Base-by-base conservation (phyloP, 2,113 vertebrate genomes). In the Muntiacus reevesi region DNA sequence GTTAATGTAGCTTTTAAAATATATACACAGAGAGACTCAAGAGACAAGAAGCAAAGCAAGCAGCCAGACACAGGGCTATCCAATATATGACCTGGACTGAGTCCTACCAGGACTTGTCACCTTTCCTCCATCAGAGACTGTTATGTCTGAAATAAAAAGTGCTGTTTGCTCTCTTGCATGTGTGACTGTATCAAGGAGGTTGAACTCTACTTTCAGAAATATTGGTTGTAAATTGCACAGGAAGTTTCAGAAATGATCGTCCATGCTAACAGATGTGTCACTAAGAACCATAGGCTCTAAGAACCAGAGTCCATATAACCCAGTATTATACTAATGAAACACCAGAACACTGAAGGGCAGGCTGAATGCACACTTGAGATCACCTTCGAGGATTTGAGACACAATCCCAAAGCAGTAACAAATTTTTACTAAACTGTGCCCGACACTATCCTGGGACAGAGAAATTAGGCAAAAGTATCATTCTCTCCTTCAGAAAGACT, bases 141-240 rank as follows among this genome's bases (percentile, higher is more conserved):
- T 40, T 87, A 76, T 21, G 6, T n/a, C 59, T 92, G 54, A 95
- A 60, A 74, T 30, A 36, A 59, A 89, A 74, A 78, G 85, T 55
- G 28, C 17, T 57, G 9, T 50, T 93, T 50, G 45, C 30, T 76
- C 11, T 94, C 27, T 55, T 62, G 12, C 43, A 57, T 36, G 25
- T 94, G 74, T 79, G 57, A 94, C 10, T 92, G 13, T 64, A 76
- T 45, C 93, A 82, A 95, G 25, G 25, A 95, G 19, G 30, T 59
- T 40, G 87, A 95, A 82, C 17, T 59, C 17, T 45, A 43, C 40
- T 79, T 96, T 97, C 36, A 85, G 47, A 98, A 81, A n/a, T 79
- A 95, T 6, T 40, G 78, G 36, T 23, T 88, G 13, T 33, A 94
- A 82, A 84, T 13, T 28, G 96, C 25, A 84, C 4, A 76, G 85